A percentile compares a stretch with the other conserved stretches of the same genome.
Evolutionary conservation across 2,113 vertebrate genomes (phyloP).

Genomic region (Malurus cyaneus): DNA sequence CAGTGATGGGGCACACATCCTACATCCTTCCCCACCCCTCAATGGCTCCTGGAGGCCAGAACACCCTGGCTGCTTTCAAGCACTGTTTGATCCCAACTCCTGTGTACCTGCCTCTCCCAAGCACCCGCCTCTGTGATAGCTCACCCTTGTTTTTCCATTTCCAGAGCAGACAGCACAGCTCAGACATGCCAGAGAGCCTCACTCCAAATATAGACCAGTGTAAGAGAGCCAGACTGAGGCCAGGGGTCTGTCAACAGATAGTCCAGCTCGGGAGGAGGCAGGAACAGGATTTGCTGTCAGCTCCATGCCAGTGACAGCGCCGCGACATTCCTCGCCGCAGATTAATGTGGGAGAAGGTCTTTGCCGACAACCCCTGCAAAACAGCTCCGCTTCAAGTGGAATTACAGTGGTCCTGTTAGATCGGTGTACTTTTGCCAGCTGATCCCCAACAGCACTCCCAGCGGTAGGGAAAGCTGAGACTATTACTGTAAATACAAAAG

Average conservation of each 20-base stretch:
- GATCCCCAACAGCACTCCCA: conserved; percentile 63
- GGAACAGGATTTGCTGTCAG: conserved; percentile 36
- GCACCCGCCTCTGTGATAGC: background rate
- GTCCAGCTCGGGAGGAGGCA: conserved; percentile 8
- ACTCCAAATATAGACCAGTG: background rate
- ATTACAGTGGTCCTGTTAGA: conserved; percentile 52
- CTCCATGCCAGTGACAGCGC: conserved; percentile 31
- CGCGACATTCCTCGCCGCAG: background rate
- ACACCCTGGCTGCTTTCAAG: background rate
- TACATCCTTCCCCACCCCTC: fast-evolving
- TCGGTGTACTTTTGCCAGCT: conserved; percentile 50
- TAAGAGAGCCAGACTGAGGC: conserved; percentile 15
- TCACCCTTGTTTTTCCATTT: background rate
- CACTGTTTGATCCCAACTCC: background rate
- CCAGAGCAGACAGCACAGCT: conserved; percentile 18
- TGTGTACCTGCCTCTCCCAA: background rate
- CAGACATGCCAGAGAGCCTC: conserved; percentile 6
- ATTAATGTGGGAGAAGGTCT: conserved; percentile 61
- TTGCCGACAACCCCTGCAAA: conserved; percentile 39
- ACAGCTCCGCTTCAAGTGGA: conserved; percentile 39
- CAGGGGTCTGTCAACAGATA: conserved; percentile 50
- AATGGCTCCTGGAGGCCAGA: background rate
- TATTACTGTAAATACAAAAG: conserved; percentile 70
- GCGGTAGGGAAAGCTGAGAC: conserved; percentile 59
- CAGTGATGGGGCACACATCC: background rate